Percentiles rank a stretch among this genome's conserved stretches.
phyloP scores from a whole-genome alignment of 2,797 vertebrate species.

The Pampus argenteus region DNA sequence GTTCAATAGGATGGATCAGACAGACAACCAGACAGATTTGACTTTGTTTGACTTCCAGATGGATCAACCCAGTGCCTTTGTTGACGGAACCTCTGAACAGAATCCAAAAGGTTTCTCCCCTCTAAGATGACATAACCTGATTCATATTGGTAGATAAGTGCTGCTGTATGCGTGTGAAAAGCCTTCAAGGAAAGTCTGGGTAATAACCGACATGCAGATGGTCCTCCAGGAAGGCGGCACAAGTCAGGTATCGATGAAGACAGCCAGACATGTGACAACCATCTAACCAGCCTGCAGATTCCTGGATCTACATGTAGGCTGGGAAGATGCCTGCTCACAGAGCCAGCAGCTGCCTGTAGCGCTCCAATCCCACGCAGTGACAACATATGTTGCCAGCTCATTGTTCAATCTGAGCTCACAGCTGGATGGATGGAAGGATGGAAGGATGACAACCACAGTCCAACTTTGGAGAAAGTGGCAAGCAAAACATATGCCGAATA shows the following conservation, averaged over 20 bases:
- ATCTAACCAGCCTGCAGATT: slow-evolving; percentile 99
- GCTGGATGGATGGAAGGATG: slow-evolving; percentile 10
- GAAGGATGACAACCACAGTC: background rate
- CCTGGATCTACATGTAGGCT: slow-evolving; percentile 96
- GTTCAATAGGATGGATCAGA: background rate
- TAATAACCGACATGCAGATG: slow-evolving; percentile 6
- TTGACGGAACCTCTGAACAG: background rate
- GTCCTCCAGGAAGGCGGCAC: slow-evolving; percentile 2
- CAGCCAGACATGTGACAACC: slow-evolving; percentile 92
- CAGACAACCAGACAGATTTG: background rate
- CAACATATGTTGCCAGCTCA: background rate
- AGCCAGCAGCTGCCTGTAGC: slow-evolving; percentile 61
- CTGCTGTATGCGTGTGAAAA: background rate
- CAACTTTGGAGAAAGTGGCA: slow-evolving; percentile 6
- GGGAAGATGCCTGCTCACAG: slow-evolving; percentile 91
- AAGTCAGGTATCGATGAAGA: slow-evolving; percentile 68
- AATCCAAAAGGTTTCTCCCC: background rate
- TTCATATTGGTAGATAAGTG: background rate
- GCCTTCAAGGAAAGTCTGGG: background rate
- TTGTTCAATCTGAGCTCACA: slow-evolving; percentile 22
- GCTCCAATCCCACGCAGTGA: slow-evolving; percentile 14
- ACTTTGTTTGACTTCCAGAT: slow-evolving; percentile 12
- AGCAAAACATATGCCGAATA: background rate
- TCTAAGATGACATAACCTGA: background rate
- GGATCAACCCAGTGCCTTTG: background rate